Conservation (phyloP, 2,888 invertebrate species). For the Rhingia campestris region DNA sequence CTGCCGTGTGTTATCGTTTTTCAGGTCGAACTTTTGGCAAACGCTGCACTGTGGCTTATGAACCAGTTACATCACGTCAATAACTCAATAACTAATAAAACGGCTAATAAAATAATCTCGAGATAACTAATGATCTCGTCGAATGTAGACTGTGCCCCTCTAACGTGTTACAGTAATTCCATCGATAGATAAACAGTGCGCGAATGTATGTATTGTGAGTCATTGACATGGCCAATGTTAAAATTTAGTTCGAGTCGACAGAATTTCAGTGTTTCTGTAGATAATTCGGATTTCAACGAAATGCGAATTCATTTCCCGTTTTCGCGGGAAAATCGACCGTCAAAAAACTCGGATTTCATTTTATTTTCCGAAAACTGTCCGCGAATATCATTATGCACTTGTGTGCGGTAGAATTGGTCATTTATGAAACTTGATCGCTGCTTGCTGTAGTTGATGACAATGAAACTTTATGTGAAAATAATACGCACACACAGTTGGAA, state of each 20-base stretch:
- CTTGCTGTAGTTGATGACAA: conserved; percentile 18
- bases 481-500: conserved; percentile 6
- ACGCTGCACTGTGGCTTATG: not conserved
- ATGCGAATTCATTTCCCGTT: conserved; percentile 67
- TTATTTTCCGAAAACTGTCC: conserved; percentile 23
- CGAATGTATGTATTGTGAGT: conserved; percentile 32
- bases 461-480: conserved; percentile 10
- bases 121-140: conserved; percentile 54
- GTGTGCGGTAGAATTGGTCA: conserved; percentile 26
- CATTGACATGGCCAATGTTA: conserved; percentile 66
- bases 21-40: conserved; percentile 7
- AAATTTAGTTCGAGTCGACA: conserved; percentile 29
- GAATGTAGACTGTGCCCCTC: conserved; percentile 4
- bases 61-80: conserved; percentile 51
- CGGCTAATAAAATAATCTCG: conserved; percentile 48
- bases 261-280: conserved; percentile 18
- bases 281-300: conserved; percentile 17
- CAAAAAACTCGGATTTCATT: conserved; percentile 57
- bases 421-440: conserved; percentile 48
- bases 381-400: not conserved
- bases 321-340: conserved; percentile 57
- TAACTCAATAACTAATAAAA: conserved; percentile 53
- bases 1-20: conserved; percentile 18
- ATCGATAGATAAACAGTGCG: conserved; percentile 12
- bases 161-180: conserved; percentile 58